Percentiles rank a stretch among this genome's conserved stretches.
Evolutionary conservation across 2,797 vertebrate genomes (phyloP).

Genomic region (Chloroceryle inda): DNA sequence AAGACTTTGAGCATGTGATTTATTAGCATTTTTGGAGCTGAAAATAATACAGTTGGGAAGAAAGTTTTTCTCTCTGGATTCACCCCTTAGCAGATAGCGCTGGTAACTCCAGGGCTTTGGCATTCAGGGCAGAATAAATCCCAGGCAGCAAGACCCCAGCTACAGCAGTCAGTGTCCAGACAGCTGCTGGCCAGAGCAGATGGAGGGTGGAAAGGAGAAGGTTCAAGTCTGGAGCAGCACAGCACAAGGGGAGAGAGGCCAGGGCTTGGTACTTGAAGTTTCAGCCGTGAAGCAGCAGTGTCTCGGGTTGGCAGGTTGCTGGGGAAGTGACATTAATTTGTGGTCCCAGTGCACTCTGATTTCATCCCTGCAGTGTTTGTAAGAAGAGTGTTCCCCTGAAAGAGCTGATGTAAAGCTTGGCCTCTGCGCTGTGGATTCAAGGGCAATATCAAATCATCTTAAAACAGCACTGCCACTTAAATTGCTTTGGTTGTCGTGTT

Average conservation of each 20-base stretch:
- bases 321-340: background rate
- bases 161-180: rapidly evolving
- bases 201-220: background rate
- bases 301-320: background rate
- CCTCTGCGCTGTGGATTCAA: background rate
- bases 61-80: background rate
- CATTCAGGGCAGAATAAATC: background rate
- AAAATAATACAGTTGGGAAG: background rate
- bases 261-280: background rate
- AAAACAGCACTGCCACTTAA: background rate
- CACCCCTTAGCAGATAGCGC: background rate
- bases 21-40: background rate
- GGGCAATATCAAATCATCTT: background rate
- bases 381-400: background rate
- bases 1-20: background rate
- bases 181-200: background rate
- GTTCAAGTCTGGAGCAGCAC: background rate
- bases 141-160: background rate
- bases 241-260: background rate
- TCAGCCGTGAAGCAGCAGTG: too few relatives aligned
- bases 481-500: background rate
- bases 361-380: background rate
- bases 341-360: background rate
- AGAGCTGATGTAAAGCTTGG: background rate
- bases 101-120: background rate